A percentile compares a stretch with the other conserved stretches of the same genome.
These are phyloP conservation scores for Microctonus hyperodae DNA, from an alignment of 2,888 invertebrate genomes.

Conservation along the genomic window DNA sequence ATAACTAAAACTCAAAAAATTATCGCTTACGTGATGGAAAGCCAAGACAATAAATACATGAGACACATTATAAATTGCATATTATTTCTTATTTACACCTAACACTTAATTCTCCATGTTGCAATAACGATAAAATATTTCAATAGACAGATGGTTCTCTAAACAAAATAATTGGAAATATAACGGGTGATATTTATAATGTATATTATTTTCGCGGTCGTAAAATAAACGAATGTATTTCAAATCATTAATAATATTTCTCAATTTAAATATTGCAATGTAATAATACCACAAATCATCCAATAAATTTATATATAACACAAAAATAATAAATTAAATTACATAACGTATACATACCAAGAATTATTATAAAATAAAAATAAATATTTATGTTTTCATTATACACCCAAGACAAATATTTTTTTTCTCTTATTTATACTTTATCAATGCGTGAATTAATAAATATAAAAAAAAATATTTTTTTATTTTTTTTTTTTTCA, in stretches of 20 bases:
- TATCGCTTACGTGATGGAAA: constrained; percentile 1
- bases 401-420: not conserved
- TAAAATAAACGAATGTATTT: constrained; percentile 8
- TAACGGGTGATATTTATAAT: not conserved
- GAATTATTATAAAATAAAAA: not conserved
- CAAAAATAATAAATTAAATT: not conserved
- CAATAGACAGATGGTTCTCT: not conserved
- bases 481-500: no score
- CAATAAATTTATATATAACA: not conserved
- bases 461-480: no score
- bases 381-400: not conserved
- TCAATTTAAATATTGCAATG: not conserved
- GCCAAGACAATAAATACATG: not conserved
- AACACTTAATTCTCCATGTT: not conserved
- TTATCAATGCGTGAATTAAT: constrained; percentile 6
- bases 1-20: not conserved
- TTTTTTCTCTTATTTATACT: not conserved
- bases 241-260: not conserved
- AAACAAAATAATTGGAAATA: not conserved
- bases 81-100: not conserved
- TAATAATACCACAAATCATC: not conserved
- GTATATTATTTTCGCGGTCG: constrained; percentile 10
- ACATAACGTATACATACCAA: not conserved
- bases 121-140: constrained; percentile 13
- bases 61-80: not conserved